Conservation (phyloP, 2,797 vertebrate species). For the Spatula versicolor region DNA sequence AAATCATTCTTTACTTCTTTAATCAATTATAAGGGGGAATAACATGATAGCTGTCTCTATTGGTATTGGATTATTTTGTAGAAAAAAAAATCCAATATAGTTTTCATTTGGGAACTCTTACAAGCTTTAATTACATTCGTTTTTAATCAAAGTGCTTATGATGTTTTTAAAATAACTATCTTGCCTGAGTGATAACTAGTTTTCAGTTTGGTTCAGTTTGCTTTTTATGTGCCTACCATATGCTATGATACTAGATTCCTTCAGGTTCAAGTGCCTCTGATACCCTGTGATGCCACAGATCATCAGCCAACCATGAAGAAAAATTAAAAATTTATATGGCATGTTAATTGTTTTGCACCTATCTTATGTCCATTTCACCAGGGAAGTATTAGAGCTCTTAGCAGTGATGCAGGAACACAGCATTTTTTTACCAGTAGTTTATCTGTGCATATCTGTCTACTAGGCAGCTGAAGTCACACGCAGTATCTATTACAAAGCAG, state of each 20-base stretch:
- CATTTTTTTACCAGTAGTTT: neutral
- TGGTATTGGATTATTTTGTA: neutral
- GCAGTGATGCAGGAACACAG: neutral
- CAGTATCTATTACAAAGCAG: neutral
- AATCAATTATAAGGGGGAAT: neutral
- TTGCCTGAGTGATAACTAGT: neutral
- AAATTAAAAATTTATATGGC: slow-evolving; percentile 69
- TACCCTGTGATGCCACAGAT: slow-evolving; percentile 30
- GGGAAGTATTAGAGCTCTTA: neutral
- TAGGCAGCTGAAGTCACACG: neutral
- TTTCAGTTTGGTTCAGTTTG: neutral
- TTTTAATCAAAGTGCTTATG: neutral
- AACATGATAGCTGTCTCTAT: neutral
- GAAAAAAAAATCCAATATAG: neutral
- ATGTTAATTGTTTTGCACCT: slow-evolving; percentile 44
- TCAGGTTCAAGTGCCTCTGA: slow-evolving; percentile 47
- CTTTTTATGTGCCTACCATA: slow-evolving; percentile 23
- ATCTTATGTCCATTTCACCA: neutral
- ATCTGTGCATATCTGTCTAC: neutral
- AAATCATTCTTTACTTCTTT: neutral
- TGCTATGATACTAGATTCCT: slow-evolving; percentile 47
- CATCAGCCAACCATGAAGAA: slow-evolving; percentile 26
- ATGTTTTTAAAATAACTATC: neutral
- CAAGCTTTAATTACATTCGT: neutral
- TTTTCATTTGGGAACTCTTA: neutral